A percentile compares a stretch with the other conserved stretches of the same genome.
Evolutionary conservation across 2,113 vertebrate genomes (phyloP).

Genomic region (Mustela nigripes): DNA sequence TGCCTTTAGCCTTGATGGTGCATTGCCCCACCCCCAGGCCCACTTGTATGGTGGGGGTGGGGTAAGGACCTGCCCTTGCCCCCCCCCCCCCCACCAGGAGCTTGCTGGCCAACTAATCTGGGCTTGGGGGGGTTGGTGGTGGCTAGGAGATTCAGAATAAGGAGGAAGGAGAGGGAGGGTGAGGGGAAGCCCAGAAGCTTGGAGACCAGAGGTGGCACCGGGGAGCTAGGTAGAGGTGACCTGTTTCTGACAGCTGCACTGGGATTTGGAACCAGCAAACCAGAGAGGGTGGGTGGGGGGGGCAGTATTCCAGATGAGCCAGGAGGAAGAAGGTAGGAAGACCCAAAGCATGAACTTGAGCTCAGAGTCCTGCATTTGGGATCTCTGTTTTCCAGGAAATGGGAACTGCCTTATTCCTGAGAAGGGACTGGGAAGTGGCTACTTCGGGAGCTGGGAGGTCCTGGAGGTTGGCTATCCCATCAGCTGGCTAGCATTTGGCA

Average conservation of each 20-base stretch:
- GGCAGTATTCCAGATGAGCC: background rate
- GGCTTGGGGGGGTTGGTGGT: too few relatives aligned
- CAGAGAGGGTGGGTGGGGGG: background rate
- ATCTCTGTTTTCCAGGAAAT: slow-evolving; percentile 65
- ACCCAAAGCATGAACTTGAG: slow-evolving; percentile 20
- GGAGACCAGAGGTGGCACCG: background rate
- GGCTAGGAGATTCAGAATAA: background rate
- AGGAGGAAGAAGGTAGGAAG: slow-evolving; percentile 43
- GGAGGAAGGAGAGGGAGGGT: background rate
- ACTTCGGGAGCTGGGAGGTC: background rate
- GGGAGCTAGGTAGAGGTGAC: background rate
- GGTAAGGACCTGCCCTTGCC: background rate
- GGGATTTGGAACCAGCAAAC: background rate
- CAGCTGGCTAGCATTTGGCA: background rate
- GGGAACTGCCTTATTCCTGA: background rate
- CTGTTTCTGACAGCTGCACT: background rate
- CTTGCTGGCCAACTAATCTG: background rate
- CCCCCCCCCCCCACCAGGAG: background rate
- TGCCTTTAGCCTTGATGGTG: background rate
- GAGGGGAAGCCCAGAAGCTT: background rate
- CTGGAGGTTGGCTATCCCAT: background rate
- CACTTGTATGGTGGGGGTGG: background rate
- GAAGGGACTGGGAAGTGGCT: background rate
- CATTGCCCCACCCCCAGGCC: background rate
- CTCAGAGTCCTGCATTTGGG: slow-evolving; percentile 3